A percentile compares a stretch with the other conserved stretches of the same genome.
Evolutionary conservation across 2,797 vertebrate genomes (phyloP).

Genomic region (Hydrophis major): DNA sequence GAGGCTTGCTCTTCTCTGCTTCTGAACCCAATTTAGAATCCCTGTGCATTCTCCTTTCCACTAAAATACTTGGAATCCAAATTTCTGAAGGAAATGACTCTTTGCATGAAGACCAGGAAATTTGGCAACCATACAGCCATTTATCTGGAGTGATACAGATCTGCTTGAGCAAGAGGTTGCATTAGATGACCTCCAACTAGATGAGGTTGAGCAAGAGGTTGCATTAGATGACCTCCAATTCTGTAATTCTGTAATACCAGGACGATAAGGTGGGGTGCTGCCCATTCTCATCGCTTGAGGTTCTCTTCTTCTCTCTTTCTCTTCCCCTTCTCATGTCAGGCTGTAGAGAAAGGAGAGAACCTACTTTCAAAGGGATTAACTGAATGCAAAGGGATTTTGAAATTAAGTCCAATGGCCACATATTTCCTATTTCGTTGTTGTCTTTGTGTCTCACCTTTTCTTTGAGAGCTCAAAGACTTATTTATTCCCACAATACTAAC

Average conservation of each 20-base stretch:
- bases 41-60: too few species aligned
- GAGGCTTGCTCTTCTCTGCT: too few species aligned
- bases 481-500: not conserved
- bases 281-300: not conserved
- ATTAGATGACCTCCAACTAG: too few species aligned
- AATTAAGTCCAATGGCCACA: not conserved
- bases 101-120: too few species aligned
- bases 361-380: not conserved
- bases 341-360: not conserved
- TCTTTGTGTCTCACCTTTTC: not conserved
- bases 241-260: not conserved
- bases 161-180: too few species aligned
- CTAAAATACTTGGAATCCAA: too few species aligned
- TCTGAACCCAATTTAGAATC: too few species aligned
- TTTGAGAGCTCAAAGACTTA: not conserved
- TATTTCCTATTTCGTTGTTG: not conserved
- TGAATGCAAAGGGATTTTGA: not conserved
- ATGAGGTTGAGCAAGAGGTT: too few species aligned
- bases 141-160: too few species aligned
- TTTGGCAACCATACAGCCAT: too few species aligned
- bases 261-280: not conserved
- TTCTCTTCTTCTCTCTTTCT: not conserved
- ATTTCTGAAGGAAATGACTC: too few species aligned
- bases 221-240: too few species aligned
- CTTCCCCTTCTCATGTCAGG: not conserved